Conservation (phyloP, 2,888 invertebrate genomes). For the Rapana venosa region DNA sequence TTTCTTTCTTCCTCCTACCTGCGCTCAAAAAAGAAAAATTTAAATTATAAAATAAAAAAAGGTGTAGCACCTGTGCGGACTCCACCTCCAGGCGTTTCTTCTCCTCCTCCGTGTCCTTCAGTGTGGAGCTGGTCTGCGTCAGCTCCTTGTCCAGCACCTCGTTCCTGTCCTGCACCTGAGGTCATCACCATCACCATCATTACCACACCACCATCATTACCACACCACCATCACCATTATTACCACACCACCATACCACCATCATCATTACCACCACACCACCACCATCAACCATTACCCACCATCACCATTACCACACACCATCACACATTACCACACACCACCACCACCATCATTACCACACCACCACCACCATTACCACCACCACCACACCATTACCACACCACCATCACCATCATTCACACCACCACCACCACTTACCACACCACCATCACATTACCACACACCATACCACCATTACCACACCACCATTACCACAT, state of each 20-base stretch:
- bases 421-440: too few species aligned
- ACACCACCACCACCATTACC: not conserved
- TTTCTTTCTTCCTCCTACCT: too few species aligned
- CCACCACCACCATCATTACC: not conserved
- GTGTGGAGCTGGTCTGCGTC: conserved; percentile 75
- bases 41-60: too few species aligned
- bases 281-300: not conserved
- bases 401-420: too few species aligned
- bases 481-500: too few species aligned
- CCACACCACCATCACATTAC: too few species aligned
- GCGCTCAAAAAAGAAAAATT: too few species aligned
- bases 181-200: not conserved
- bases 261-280: not conserved
- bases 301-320: not conserved
- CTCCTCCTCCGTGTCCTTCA: conserved; percentile 87
- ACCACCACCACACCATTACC: not conserved
- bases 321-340: not conserved
- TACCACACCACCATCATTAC: not conserved
- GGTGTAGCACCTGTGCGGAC: conserved; percentile 76
- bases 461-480: too few species aligned
- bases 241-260: not conserved
- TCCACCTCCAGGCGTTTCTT: conserved; percentile 85
- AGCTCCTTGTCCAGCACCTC: conserved; percentile 78
- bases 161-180: conserved; percentile 79
- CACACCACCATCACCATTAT: not conserved